Evolutionary conservation across 2,888 invertebrate species (phyloP), one percentile per base, ranked within the genome.

Genomic region (Rosalia funebris): DNA sequence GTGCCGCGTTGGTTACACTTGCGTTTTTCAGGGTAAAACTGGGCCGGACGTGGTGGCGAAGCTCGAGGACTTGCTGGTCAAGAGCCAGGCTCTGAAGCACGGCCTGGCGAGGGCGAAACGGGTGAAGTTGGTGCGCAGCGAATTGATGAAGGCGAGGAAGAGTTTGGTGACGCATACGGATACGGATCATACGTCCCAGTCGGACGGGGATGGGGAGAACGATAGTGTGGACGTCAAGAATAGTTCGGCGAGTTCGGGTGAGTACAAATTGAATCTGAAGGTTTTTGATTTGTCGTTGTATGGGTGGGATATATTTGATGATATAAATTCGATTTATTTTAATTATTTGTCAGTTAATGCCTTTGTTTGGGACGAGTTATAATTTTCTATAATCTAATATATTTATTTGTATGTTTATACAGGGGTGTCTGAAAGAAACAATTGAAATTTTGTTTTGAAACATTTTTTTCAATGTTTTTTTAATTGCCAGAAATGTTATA

Each of bases 11-110:
- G 4, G 25, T 25, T 25, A n/a, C 3, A 34, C 7, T 34, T 34
- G 10, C 11, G 37, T 36, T 57, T 65, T 71, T 25, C 39, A 79
- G 72, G 79, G 80, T 20, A 81, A 81, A 68, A 76, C 71, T n/a
- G 79, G 79, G 4, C 68, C 72, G 0, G 81, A 82, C 15, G 73
- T 79, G 3, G 78, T 87, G 25, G 75, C 81, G 34, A 82, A 84
- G 66, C 76, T 91, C 44, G 83, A 89, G 56, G 87, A 88, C 61
- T 81, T 89, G 31, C 80, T 88, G 64, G 87, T 87, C 65, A 86
- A 87, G 75, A 86, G 88, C 55, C 86, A 87, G 72, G 81, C 83
- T n/a, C 77, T 89, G 4, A 85, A 86, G 66, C 86, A 87, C 73
- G 85, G 85, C 12, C 74, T 83, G 15, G 84, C 86, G 10, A 80